A percentile compares a stretch with the other conserved stretches of the same genome.
These are phyloP conservation scores for Trichoplusia ni DNA, from an alignment of 1,140 invertebrate species.

Conservation along the genomic window DNA sequence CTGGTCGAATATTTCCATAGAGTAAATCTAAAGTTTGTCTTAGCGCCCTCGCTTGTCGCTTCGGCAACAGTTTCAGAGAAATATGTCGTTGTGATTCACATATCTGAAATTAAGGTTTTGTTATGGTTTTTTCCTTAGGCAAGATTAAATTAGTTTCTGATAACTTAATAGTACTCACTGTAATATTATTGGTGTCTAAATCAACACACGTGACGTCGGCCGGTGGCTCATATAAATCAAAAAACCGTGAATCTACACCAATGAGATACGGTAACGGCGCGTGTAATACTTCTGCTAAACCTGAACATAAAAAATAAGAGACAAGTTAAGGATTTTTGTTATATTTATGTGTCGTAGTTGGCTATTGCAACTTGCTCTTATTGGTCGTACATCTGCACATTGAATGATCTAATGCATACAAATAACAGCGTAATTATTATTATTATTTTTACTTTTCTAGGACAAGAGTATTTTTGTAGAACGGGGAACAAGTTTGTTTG, in stretches of 20 bases:
- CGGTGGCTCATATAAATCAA: constrained; percentile 98
- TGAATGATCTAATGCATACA: too few species aligned
- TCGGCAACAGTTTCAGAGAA: constrained; percentile 93
- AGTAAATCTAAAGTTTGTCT: constrained; percentile 82
- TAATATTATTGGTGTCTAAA: constrained; percentile 97
- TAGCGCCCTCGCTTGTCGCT: constrained; percentile 91
- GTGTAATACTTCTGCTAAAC: constrained; percentile 93
- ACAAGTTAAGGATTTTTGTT: not conserved
- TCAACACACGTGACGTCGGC: constrained; percentile 98
- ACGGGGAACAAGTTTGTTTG: too few species aligned
- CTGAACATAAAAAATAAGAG: constrained; percentile 51
- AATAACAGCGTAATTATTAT: too few species aligned
- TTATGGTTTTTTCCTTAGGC: too few species aligned
- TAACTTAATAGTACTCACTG: constrained; percentile 79
- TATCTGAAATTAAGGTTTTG: constrained; percentile 79
- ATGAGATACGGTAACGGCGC: constrained; percentile 98
- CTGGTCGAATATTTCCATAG: constrained; percentile 70
- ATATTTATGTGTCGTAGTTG: too few species aligned
- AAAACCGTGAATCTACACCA: constrained; percentile 97
- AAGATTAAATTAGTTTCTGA: not conserved
- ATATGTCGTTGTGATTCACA: constrained; percentile 94
- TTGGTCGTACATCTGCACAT: too few species aligned
- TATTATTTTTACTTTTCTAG: too few species aligned
- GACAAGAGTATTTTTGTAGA: too few species aligned
- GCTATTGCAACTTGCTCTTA: too few species aligned